phyloP scores from a whole-genome alignment of 1,140 invertebrate genomes.

The Neelides sp. region DNA sequence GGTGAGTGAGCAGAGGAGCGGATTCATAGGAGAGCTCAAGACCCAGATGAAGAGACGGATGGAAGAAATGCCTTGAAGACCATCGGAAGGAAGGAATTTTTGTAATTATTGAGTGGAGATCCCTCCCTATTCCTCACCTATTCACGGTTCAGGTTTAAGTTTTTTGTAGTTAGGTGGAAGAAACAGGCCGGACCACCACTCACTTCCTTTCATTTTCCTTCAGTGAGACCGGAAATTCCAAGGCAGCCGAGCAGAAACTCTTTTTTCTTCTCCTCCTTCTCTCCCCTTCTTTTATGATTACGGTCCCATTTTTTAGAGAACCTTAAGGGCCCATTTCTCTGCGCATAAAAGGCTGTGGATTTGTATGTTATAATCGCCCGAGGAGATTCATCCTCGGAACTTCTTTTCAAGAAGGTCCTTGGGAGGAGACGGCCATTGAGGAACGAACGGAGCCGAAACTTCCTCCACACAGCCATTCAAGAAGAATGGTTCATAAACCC shows the following conservation, averaged over 20 bases:
- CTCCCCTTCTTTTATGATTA: conserved; percentile 20
- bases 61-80: not conserved
- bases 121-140: not conserved
- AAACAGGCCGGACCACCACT: conserved; percentile 17
- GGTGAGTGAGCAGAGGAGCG: too few species aligned
- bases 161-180: not conserved
- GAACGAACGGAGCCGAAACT: too few species aligned
- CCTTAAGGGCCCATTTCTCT: too few species aligned
- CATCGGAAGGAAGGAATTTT: not conserved
- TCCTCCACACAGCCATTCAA: too few species aligned
- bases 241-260: conserved; percentile 25
- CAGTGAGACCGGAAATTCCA: conserved; percentile 27
- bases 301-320: too few species aligned
- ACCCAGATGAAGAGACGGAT: not conserved
- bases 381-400: too few species aligned
- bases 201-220: conserved; percentile 26
- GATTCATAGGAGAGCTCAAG: too few species aligned
- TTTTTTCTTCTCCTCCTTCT: conserved; percentile 20
- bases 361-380: too few species aligned
- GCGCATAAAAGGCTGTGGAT: too few species aligned
- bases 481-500: too few species aligned
- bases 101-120: not conserved
- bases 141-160: conserved; percentile 4
- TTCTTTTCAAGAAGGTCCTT: too few species aligned
- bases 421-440: too few species aligned